Conservation (phyloP, 2,797 vertebrate genomes). For the Spinus olivaceus region DNA sequence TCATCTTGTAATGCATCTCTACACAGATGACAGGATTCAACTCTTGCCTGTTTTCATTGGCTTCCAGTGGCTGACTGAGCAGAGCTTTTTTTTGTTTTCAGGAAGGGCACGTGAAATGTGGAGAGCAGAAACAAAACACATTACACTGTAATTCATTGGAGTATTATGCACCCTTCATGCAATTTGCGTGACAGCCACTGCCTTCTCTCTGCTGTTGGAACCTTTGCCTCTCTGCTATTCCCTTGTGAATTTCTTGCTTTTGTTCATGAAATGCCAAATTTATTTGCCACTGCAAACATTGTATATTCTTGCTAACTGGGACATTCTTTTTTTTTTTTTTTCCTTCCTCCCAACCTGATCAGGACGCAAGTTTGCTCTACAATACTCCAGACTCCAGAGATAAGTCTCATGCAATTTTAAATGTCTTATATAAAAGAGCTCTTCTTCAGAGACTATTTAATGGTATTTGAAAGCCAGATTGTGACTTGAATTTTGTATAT, state of each 20-base stretch:
- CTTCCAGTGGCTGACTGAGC: background rate
- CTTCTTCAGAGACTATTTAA: background rate
- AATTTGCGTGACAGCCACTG: background rate
- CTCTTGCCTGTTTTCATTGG: slow-evolving; percentile 24
- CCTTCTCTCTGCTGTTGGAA: background rate
- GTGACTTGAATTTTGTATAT: background rate
- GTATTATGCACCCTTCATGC: background rate
- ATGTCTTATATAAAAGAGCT: background rate
- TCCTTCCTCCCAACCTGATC: background rate
- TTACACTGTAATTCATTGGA: background rate
- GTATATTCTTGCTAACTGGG: background rate
- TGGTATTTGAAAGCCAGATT: background rate
- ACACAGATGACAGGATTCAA: background rate
- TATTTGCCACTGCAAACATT: background rate
- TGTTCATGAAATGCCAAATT: background rate
- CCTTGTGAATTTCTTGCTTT: background rate
- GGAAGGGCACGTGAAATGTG: background rate
- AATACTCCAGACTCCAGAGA: background rate
- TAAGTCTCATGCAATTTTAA: background rate
- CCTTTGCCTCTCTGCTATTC: background rate
- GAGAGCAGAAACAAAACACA: background rate
- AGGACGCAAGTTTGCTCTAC: background rate
- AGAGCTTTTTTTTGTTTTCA: background rate
- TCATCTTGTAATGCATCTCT: background rate
- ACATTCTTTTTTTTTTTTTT: background rate